Base-by-base conservation (phyloP, 1,140 invertebrate genomes). In the Tetramorium simillimum region DNA sequence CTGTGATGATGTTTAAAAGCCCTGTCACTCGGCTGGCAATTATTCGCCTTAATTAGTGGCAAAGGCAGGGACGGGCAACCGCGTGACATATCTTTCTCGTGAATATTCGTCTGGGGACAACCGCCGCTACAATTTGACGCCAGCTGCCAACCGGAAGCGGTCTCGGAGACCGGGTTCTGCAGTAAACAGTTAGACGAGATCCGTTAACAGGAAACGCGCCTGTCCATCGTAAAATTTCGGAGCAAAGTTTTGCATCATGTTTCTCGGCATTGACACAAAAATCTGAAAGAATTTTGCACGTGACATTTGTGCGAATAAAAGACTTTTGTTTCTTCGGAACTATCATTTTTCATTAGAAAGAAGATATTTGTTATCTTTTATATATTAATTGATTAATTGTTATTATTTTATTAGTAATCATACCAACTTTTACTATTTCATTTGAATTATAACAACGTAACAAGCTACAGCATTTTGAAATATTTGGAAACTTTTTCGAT, bases 81-180 rank as follows among this genome's bases (percentile, higher is more conserved):
- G 73, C 73, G 46, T 56, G 10, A 63, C 33, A n/a, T 67, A 40
- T 53, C 86, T 87, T 89, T 67, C 85, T 69, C 76, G 88, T 90
- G 86, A 87, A 90, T 78, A 80, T 87, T 62, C 72, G 60, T 89
- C 84, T 67, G 63, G 16, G 58, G 63, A 40, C 72, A 51, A 73
- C 63, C 75, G 58, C 72, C 63, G 77, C 56, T 73, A 24, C 78
- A 84, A 90, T 90, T 90, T 89, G 85, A 90, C 88, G 89, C 88
- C 85, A 90, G 81, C 89, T 87, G 88, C 85, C 77, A 58, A 43
- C 78, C 85, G 89, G 89, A 89, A 89, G 65, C 58, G 88, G 65
- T 82, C 76, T 84, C 89, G 75, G 77, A 82, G 67, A 87, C 76
- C 72, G 70, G 53, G 58, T 24, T 84, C 65, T 73, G 28, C 70